Base-by-base conservation (phyloP, 2,888 invertebrate species). In the Meganola albula region DNA sequence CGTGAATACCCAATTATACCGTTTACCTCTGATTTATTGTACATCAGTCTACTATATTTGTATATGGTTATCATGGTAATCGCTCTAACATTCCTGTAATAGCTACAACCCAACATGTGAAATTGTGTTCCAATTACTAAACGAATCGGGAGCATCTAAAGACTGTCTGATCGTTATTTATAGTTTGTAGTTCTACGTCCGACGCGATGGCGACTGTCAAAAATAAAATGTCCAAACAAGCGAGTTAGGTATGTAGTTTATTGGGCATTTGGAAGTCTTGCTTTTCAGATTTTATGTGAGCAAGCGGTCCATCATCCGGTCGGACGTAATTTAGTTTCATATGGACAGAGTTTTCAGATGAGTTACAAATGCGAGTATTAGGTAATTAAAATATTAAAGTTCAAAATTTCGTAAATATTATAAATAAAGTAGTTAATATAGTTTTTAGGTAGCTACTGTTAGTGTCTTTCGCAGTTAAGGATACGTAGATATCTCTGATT, bases 81-180 rank as follows among this genome's bases (percentile, higher is more conserved):
- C 40, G 40, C 24, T 35, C 41, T 47, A 54, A 58, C 38, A 45
- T 47, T 37, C 41, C 27, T 27, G 39, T 55, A 36, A 43, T n/a
- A 24, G 13, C 42, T 32, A 40, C 56, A 46, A 45, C 34, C 27
- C 37, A 53, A 54, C 51, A 44, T 44, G 48, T 48, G 47, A 51
- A 57, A 55, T 48, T 37, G 31, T 56, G 52, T 45, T 58, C 57
- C 55, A 58, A 56, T 62, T 63, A 53, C 50, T 34, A 35, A 41
- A 42, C 24, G 30, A 29, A 27, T 36, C 33, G 23, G 38, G 30
- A 40, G 32, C 31, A 24, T 9, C 28, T 22, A 8, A 13, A 12
- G 31, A 16, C 26, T 33, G 34, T 41, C 45, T 37, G 42, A 48
- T 40, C 4, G 38, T 25, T 48, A 49, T 52, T 43, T 48, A 43